A percentile compares a stretch with the other conserved stretches of the same genome.
phyloP scores from a whole-genome alignment of 2,113 vertebrate species.

The Aythya baeri region DNA sequence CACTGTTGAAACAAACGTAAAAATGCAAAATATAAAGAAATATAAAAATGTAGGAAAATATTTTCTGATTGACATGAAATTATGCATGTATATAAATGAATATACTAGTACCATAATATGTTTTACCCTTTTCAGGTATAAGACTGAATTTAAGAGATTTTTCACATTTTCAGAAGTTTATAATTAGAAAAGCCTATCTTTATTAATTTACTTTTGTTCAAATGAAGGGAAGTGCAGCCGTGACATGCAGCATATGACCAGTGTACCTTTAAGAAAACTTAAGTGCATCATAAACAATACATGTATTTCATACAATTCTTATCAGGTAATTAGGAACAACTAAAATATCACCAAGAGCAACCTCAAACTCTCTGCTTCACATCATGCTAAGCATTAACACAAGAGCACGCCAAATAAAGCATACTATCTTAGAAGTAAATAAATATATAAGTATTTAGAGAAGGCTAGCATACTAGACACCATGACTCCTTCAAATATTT shows the following conservation, averaged over 20 bases:
- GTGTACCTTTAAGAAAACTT: no score
- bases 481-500: neutral
- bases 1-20: neutral
- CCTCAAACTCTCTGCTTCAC: neutral
- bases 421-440: no score
- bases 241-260: no score
- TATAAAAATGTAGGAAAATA: neutral
- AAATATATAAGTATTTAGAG: neutral
- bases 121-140: neutral
- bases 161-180: neutral
- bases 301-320: neutral
- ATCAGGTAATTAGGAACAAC: neutral
- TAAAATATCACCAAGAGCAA: neutral
- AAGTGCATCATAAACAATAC: neutral
- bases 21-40: neutral
- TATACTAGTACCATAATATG: fast-evolving
- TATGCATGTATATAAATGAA: neutral
- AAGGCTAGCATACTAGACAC: neutral
- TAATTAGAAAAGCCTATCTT: no score
- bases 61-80: neutral
- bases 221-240: no score
- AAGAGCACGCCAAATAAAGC: no score
- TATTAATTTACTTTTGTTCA: no score
- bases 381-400: neutral
- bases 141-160: neutral